Percentiles rank a stretch among this genome's conserved stretches.
These are phyloP conservation scores for Pseudococcus longispinus DNA, from an alignment of 2,888 invertebrate genomes.

Conservation along the genomic window DNA sequence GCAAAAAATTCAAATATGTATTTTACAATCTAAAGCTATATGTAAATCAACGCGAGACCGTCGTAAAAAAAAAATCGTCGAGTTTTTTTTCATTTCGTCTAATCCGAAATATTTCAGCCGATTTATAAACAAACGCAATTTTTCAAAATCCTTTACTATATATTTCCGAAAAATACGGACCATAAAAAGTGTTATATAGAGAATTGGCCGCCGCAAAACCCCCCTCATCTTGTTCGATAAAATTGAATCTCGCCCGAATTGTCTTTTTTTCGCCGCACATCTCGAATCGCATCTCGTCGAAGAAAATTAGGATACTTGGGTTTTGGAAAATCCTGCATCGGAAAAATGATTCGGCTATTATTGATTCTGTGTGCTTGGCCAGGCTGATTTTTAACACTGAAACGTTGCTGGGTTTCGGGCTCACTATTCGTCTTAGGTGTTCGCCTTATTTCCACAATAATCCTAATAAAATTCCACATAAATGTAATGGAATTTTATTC, in stretches of 20 bases:
- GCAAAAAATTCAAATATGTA: not conserved
- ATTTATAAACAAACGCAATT: conserved; percentile 3
- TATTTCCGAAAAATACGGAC: not conserved
- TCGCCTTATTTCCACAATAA: not conserved
- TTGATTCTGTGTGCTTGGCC: not conserved
- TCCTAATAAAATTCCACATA: conserved; percentile 40
- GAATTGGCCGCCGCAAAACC: not conserved
- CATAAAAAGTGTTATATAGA: not conserved
- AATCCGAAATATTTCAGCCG: not conserved
- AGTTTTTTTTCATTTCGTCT: not conserved
- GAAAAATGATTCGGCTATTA: conserved; percentile 3
- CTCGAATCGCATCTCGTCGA: not conserved
- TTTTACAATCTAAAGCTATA: not conserved
- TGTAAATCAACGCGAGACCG: not conserved
- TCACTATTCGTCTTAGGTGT: conserved; percentile 2
- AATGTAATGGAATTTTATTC: conserved; percentile 44
- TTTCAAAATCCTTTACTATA: not conserved
- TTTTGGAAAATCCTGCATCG: not conserved
- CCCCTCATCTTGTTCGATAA: not conserved
- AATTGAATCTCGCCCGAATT: not conserved
- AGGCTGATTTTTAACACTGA: conserved; percentile 8
- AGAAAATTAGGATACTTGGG: not conserved
- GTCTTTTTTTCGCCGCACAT: not conserved
- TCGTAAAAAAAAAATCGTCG: not conserved
- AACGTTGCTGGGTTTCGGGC: not conserved